A percentile compares a stretch with the other conserved stretches of the same genome.
These are phyloP conservation scores for Copidosoma aretas DNA, from an alignment of 2,888 invertebrate genomes.

Conservation along the genomic window DNA sequence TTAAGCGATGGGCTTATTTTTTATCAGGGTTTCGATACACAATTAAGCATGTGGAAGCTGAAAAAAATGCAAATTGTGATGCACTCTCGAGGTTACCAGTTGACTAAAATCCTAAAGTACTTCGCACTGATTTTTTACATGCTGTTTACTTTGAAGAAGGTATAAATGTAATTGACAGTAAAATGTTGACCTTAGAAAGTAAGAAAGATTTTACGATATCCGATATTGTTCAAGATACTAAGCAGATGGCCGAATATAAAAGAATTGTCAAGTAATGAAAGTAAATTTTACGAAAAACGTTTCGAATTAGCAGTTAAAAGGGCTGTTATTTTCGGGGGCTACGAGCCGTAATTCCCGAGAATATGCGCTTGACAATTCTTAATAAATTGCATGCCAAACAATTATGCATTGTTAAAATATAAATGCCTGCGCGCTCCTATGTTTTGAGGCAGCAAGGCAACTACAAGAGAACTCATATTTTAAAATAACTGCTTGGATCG, in stretches of 20 bases:
- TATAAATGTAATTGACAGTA: neutral
- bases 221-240: neutral
- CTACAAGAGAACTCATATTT: too few species aligned
- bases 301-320: slow-evolving; percentile 27
- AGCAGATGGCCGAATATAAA: neutral
- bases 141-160: neutral
- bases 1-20: slow-evolving; percentile 47
- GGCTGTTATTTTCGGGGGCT: slow-evolving; percentile 34
- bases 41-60: slow-evolving; percentile 20
- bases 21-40: slow-evolving; percentile 21
- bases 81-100: slow-evolving; percentile 26
- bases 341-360: slow-evolving; percentile 28
- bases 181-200: neutral
- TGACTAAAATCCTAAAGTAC: slow-evolving; percentile 1
- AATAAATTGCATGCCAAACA: neutral
- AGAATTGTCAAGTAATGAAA: neutral
- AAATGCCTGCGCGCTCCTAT: too few species aligned
- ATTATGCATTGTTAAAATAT: too few species aligned
- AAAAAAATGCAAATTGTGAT: slow-evolving; percentile 24
- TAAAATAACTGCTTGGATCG: too few species aligned
- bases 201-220: neutral
- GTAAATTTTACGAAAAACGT: slow-evolving; percentile 6
- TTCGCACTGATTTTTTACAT: neutral
- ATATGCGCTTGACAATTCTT: slow-evolving; percentile 17
- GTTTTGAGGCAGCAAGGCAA: too few species aligned